Percentiles rank a stretch among this genome's conserved stretches.
Evolutionary conservation across 2,113 vertebrate genomes (phyloP).

Genomic region (Pelecanus crispus): DNA sequence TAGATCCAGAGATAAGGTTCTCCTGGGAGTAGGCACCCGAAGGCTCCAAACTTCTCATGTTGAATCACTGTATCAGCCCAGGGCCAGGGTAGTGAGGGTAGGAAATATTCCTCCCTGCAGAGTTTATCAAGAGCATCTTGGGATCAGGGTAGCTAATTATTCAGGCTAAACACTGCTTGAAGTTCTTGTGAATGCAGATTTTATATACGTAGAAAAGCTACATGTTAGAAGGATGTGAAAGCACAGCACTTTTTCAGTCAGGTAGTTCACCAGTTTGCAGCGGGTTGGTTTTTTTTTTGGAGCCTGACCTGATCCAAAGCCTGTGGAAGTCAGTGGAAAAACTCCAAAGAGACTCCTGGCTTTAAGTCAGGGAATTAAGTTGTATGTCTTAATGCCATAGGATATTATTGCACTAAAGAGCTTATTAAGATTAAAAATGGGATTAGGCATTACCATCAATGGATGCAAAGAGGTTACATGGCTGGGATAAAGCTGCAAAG

Average conservation of each 20-base stretch:
- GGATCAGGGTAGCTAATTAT: not conserved
- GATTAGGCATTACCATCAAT: slow-evolving; percentile 26
- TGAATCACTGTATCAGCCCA: not conserved
- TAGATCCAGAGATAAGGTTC: not conserved
- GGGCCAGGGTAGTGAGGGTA: not conserved
- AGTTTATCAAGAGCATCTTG: not conserved
- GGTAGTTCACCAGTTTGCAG: not conserved
- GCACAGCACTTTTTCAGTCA: not conserved
- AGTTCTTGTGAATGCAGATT: not conserved
- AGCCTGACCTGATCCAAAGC: not conserved
- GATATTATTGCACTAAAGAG: slow-evolving; percentile 30
- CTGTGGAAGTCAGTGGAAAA: not conserved
- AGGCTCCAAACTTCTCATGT: not conserved
- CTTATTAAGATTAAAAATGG: slow-evolving; percentile 52
- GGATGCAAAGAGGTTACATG: not conserved
- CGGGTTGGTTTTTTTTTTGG: not conserved
- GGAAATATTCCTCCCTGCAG: not conserved
- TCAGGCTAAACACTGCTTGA: not conserved
- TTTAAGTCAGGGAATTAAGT: slow-evolving; percentile 22
- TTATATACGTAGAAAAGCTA: not conserved
- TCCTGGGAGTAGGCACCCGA: not conserved
- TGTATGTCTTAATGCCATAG: not conserved
- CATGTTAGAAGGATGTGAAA: not conserved
- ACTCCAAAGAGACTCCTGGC: not conserved
- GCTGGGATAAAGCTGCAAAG: not conserved